A percentile compares a stretch with the other conserved stretches of the same genome.
Evolutionary conservation across 2,113 vertebrate genomes (phyloP).

Genomic region (Fukomys damarensis): DNA sequence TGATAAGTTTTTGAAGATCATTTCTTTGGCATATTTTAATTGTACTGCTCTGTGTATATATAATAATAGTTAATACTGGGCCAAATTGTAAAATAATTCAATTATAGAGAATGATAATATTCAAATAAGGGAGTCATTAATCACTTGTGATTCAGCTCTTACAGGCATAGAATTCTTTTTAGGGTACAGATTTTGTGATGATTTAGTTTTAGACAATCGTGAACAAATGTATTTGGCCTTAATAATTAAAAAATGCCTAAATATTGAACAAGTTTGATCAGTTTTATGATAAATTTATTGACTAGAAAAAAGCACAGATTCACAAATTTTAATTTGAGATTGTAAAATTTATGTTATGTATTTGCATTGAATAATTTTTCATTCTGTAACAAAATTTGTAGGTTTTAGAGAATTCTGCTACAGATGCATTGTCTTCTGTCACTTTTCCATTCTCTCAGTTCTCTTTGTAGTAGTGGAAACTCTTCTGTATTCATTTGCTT

Average conservation of each 20-base stretch:
- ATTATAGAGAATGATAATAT: conserved; percentile 74
- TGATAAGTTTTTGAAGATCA: conserved; percentile 73
- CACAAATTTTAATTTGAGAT: conserved; percentile 60
- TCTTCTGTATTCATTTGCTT: neutral
- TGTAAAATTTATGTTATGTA: conserved; percentile 51
- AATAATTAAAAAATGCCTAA: conserved; percentile 58
- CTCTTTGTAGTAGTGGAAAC: neutral
- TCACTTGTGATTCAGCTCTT: conserved; percentile 66
- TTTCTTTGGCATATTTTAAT: conserved; percentile 63
- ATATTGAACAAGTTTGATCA: conserved; percentile 50
- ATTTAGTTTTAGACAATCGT: conserved; percentile 59
- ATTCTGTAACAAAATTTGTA: neutral
- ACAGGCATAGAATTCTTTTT: conserved; percentile 60
- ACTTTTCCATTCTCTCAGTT: neutral
- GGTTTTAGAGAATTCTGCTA: neutral
- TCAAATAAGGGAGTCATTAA: conserved; percentile 67
- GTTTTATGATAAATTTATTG: conserved; percentile 49
- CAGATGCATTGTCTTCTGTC: neutral
- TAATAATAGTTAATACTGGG: conserved; percentile 47
- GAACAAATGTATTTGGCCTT: conserved; percentile 51
- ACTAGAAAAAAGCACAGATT: conserved; percentile 27
- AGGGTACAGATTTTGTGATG: conserved; percentile 24
- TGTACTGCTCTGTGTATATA: conserved; percentile 43
- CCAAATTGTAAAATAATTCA: conserved; percentile 73
- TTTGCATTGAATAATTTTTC: conserved; percentile 33